Base-by-base conservation (phyloP, 2,888 invertebrate genomes). In the Drosophila maculinotata region DNA sequence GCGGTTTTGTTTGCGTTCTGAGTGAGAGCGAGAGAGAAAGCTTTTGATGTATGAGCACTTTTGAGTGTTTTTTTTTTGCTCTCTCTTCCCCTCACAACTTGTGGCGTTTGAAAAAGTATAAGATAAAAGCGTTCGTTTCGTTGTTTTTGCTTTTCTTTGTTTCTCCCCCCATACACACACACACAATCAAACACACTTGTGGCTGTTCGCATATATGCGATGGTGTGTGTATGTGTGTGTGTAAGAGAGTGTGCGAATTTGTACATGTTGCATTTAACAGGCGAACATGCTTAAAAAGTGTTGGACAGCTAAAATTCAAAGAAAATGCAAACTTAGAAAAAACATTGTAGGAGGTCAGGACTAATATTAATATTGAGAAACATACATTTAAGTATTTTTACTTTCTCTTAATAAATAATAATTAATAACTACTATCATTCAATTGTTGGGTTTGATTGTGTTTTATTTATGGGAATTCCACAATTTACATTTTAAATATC, bases 201-300 rank as follows among this genome's bases (percentile, higher is more conserved):
- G 30, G 72, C 52, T 65, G 38, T n/a, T n/a, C n/a, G n/a, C n/a
- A n/a, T n/a, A n/a, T n/a, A n/a, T 23, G 48, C 38, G n/a, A n/a
- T 17, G 12, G 30, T 14, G 30, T 35, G n/a, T 30, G n/a, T 33
- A 2, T 10, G 5, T 14, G 36, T 45, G 31, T 15, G 42, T 45
- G 33, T 33, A 15, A 25, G 12, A 48, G 51, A 49, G 30, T 54
- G 57, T 65, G 69, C 69, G 54, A 76, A 38, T 63, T 41, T 20
- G 6, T 76, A 66, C 68, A 74, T 76, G 48, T 67, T 62, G 60
- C 63, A 69, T 60, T 52, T 69, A 81, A 64, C 72, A 79, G 79
- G 82, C 72, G 79, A 77, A 65, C 82, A 79, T 80, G 75, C 30
- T 44, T 23, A 2, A 26, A 8, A 53, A 45, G 8, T 53, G 38